These are phyloP conservation scores for Gorsachius magnificus DNA, from an alignment of 2,797 vertebrate species.

Conservation along the genomic window DNA sequence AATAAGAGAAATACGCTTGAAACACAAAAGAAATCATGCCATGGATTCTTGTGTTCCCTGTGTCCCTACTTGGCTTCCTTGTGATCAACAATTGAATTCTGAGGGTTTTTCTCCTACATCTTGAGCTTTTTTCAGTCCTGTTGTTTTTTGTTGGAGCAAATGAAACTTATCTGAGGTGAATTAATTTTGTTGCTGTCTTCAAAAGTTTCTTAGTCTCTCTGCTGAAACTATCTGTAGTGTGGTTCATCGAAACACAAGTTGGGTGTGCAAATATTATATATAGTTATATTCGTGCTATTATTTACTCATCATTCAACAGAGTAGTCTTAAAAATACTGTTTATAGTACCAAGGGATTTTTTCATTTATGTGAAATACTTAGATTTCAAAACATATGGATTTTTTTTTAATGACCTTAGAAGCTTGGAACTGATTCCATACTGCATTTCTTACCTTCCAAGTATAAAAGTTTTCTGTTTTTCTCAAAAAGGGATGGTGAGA, in stretches of 20 bases:
- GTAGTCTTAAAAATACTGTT: neutral
- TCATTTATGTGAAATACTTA: neutral
- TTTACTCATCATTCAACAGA: neutral
- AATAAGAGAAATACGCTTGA: neutral
- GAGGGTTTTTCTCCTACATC: neutral
- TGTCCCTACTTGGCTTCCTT: neutral
- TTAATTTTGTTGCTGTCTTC: neutral
- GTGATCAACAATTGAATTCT: neutral
- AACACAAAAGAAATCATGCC: neutral
- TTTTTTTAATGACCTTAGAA: neutral
- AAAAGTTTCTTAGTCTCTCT: neutral
- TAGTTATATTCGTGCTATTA: neutral
- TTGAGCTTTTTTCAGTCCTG: neutral
- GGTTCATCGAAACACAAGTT: neutral
- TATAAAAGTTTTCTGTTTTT: neutral
- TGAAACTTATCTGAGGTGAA: neutral
- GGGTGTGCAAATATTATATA: fast-evolving
- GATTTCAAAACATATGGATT: neutral
- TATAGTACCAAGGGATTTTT: neutral
- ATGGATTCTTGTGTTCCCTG: neutral
- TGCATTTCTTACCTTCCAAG: neutral
- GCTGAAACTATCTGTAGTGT: neutral
- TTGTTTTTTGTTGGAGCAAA: neutral
- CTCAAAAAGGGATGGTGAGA: neutral
- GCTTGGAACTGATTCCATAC: neutral